Base-by-base conservation (phyloP, 2,888 invertebrate genomes). In the Crematogaster levior region DNA sequence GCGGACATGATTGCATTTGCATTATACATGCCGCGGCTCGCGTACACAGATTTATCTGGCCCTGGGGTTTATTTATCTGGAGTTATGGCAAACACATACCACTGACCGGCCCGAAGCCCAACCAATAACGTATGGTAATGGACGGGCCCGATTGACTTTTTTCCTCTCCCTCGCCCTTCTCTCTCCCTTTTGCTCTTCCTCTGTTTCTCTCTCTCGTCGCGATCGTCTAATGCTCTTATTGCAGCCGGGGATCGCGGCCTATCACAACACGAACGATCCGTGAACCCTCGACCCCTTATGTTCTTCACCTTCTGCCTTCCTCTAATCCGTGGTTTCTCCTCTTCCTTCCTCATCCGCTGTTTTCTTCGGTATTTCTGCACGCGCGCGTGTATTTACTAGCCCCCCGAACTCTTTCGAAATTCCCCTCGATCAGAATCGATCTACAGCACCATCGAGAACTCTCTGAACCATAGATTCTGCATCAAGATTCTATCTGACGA, bases 1-100 rank as follows among this genome's bases (percentile, higher is more conserved):
- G 90, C 90, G 92, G 91, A 92, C 93, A 93, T 91, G 93, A 93
- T 93, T 92, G 94, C 93, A 94, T 94, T 94, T 94, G 94, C 94
- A 94, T 94, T 94, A 93, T 94, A 94, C 94, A 94, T 91, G 93
- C 92, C 84, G 91, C 91, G 89, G 91, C 90, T 89, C 48, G 66
- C 85, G 89, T 86, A 83, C 88, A 91, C 91, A 92, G 91, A 93
- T 94, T 94, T 93, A 93, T 93, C 93, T 92, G 91, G 89, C 91
- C 90, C 91, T 90, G 88, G 91, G 92, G 92, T 93, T 94, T 94
- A 94, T 94, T 94, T 93, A 93, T 93, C 93, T 92, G 91, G 92
- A 93, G 93, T 94, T 94, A 93, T 93, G 93, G 93, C 93, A 93
- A 92, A 93, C 93, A 93, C 66, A 66, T 56, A 70, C 40, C 65